phyloP scores from a whole-genome alignment of 2,888 invertebrate genomes.

The Coenonympha glycerion region DNA sequence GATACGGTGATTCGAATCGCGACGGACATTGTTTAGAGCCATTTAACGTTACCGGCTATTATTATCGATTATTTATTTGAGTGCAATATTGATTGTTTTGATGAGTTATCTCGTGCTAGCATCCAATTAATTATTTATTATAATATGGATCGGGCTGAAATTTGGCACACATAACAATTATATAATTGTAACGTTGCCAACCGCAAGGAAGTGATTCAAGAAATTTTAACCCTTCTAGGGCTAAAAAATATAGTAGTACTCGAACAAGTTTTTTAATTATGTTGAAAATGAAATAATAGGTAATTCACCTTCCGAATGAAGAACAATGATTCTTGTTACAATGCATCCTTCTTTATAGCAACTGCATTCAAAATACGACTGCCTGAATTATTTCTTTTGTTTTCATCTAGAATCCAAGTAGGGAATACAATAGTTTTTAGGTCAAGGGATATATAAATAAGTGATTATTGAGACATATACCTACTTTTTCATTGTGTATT shows the following conservation, averaged over 20 bases:
- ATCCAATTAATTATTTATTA: too few species aligned
- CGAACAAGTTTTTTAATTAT: background rate
- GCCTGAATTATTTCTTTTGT: constrained; percentile 7
- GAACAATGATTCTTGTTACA: constrained; percentile 2
- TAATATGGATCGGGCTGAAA: too few species aligned
- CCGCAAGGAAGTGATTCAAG: too few species aligned
- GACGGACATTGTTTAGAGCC: constrained; percentile 7
- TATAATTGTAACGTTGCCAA: too few species aligned
- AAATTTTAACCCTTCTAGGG: too few species aligned
- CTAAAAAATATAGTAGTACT: too few species aligned
- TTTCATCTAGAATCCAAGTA: constrained; percentile 6
- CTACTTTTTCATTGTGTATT: background rate
- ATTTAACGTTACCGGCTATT: background rate
- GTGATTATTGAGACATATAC: background rate
- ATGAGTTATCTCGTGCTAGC: too few species aligned
- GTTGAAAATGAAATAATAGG: background rate
- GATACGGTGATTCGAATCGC: constrained; percentile 18
- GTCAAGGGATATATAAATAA: constrained; percentile 6
- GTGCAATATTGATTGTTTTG: background rate
- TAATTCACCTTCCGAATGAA: constrained; percentile 1
- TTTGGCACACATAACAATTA: too few species aligned
- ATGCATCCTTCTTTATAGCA: background rate
- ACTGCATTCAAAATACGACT: background rate
- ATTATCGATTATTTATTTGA: background rate
- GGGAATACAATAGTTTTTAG: constrained; percentile 9